Base-by-base conservation (phyloP, 1,140 invertebrate genomes). In the Saccostrea cuccullata region DNA sequence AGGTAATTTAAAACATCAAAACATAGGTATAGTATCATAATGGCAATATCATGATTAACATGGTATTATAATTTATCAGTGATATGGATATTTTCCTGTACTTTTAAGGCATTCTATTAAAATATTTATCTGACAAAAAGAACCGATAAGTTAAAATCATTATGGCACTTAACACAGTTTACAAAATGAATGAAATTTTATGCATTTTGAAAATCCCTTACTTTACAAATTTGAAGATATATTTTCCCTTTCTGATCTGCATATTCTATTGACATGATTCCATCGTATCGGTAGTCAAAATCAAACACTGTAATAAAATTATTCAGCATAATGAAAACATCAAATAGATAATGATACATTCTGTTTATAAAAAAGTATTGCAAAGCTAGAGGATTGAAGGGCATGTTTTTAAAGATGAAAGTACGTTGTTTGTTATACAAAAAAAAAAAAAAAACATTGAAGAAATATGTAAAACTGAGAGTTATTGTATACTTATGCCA, bases 261-360 rank as follows among this genome's bases (percentile, higher is more conserved):
- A 40, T 86, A 86, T 20, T 89, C 85, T 73, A 89, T 89, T 23
- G 84, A 89, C 5, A 47, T 83, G 9, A 82, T 70, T 12, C n/a
- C 20, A 56, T 90, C 88, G 67, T 87, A 87, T 73, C 88, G 86
- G 82, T 91, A 92, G 12, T 91, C 92, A 88, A 91, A 91, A 56
- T 91, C 90, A 13, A 91, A 47, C 82, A 83, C 90, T 91, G 84
- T 13, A 90, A 86, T 36, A 36, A 47, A 47, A 47, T 47, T 8
- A 47, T 47, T 47, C 47, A 47, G 47, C 47, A 47, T 9, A 47
- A 47, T 5, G 9, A 47, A 47, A 47, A 8, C 47, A 36, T 36
- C 2, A 1, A 36, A 1, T 36, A 36, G 2, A 36, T 36, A 36
- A 36, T 36, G 30, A 36, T 36, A 36, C 30, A 36, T 36, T n/a